Base-by-base conservation (phyloP, 2,888 invertebrate species). In the Macropis europaea region DNA sequence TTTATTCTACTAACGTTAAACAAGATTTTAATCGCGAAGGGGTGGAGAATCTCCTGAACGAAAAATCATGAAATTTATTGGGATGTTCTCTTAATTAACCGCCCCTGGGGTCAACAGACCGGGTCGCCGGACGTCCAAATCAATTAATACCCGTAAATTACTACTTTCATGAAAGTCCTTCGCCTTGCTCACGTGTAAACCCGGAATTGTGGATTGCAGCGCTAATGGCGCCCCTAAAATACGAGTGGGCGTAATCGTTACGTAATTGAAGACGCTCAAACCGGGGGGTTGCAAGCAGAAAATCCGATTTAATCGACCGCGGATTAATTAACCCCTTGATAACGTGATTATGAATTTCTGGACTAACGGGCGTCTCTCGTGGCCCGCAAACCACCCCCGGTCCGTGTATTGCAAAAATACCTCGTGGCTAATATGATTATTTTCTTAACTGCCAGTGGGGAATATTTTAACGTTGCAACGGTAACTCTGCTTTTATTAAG, bases 241-340 rank as follows among this genome's bases (percentile, higher is more conserved):
- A 70, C 59, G 40, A 28, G 6, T 34, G 40, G 11, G 38, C 57
- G 59, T 70, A 66, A 70, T 71, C 50, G 54, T 60, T 67, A 53
- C 48, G 67, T 60, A 71, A 67, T 71, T 50, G 60, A 71, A 71
- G 71, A 68, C 36, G 59, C 42, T 36, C 1, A 17, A 50, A 34
- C 30, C 22, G 50, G 4, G 22, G 19, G 15, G 28, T 36, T 28
- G 36, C 22, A 34, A 43, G 5, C 36, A 24, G 48, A 38, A 57
- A 57, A 56, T 43, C 56, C 24, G 13, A 57, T 66, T 64, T 43
- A 50, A 64, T 69, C 36, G 48, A 24, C 36, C 5, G 34, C 13
- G 28, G 38, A 42, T 57, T 43, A 66, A 57, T 69, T 50, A 57
- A 69, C 22, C 48, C 48, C 3, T 17, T 3, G 56, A 42, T 32